A percentile compares a stretch with the other conserved stretches of the same genome.
Evolutionary conservation across 2,888 invertebrate genomes (phyloP).

Genomic region (Cataglyphis albicans): DNA sequence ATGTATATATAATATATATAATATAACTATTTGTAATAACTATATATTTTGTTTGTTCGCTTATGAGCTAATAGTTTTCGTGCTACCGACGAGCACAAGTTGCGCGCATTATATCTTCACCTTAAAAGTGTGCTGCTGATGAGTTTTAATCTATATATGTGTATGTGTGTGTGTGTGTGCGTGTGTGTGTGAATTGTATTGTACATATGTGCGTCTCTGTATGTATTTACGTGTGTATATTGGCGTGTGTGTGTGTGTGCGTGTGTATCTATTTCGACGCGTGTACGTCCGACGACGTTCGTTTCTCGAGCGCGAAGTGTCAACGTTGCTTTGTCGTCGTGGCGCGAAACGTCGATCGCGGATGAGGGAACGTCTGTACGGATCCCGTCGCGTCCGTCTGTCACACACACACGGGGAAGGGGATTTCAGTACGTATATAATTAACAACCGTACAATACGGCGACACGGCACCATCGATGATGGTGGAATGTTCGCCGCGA

Average conservation of each 20-base stretch:
- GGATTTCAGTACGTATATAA: slow-evolving; percentile 62
- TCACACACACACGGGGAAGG: slow-evolving; percentile 63
- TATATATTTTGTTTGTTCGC: slow-evolving; percentile 86
- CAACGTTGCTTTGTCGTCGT: slow-evolving; percentile 50
- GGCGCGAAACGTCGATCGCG: slow-evolving; percentile 46
- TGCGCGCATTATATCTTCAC: slow-evolving; percentile 78
- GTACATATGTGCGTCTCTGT: slow-evolving; percentile 64
- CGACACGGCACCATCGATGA: slow-evolving; percentile 19
- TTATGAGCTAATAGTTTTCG: slow-evolving; percentile 86
- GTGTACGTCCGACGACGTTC: slow-evolving; percentile 58
- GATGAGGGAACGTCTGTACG: slow-evolving; percentile 64
- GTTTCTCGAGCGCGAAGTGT: slow-evolving; percentile 56
- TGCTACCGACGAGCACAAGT: slow-evolving; percentile 85
- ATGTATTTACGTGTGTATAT: slow-evolving; percentile 58
- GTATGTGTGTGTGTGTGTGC: slow-evolving; percentile 48
- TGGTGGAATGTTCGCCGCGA: slow-evolving; percentile 58
- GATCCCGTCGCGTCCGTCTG: slow-evolving; percentile 57
- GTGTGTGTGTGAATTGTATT: slow-evolving; percentile 50
- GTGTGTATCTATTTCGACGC: slow-evolving; percentile 53
- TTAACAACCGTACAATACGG: slow-evolving; percentile 60
- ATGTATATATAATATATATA: slow-evolving; percentile 86
- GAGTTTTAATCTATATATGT: slow-evolving; percentile 51
- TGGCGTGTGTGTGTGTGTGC: slow-evolving; percentile 56
- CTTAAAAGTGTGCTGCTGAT: slow-evolving; percentile 55
- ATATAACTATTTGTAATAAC: slow-evolving; percentile 86